Base-by-base conservation (phyloP, 1,140 invertebrate genomes). In the Onthophagus taurus region DNA sequence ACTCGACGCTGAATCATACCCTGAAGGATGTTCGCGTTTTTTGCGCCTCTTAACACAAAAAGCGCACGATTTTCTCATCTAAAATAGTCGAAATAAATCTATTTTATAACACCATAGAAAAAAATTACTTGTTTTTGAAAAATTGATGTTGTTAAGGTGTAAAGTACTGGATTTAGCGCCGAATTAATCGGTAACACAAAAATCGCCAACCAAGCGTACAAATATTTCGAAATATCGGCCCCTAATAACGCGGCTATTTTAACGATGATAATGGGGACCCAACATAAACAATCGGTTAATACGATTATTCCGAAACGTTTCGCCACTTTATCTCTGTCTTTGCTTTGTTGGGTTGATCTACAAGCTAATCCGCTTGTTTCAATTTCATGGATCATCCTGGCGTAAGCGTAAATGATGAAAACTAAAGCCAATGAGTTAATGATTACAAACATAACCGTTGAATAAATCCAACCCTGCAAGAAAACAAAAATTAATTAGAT, bases 111-210 rank as follows among this genome's bases (percentile, higher is more conserved):
- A n/a, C n/a, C n/a, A n/a, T n/a, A n/a, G n/a, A n/a, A n/a, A n/a
- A n/a, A n/a, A n/a, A n/a, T n/a, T 47, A 73, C 57, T 52, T 73
- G 72, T 55, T 72, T 71, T 52, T 71, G 71, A 19, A 74, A 74
- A 0, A 70, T 55, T 9, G 69, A 72, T 8, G 77, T 79, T 1
- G 79, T 79, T 23, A 83, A 62, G 0, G 81, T 83, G 57, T 83
- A 83, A 5, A 83, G 64, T 11, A 83, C 64, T 0, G 81, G 81
- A 63, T 83, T 83, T 5, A 83, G 58, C 4, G 80, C 80, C 0
- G 77, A 78, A 61, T 83, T 83, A 6, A 83, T 75, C 0, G 81
- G 81, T 20, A 83, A 55, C 13, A 83, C 70, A 48, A 83, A 76
- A 4, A 83, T 76, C 0, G 78, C 80, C 42, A 83, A 59, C 73